Conservation (phyloP, 1,140 invertebrate genomes). For the Wasmannia auropunctata region DNA sequence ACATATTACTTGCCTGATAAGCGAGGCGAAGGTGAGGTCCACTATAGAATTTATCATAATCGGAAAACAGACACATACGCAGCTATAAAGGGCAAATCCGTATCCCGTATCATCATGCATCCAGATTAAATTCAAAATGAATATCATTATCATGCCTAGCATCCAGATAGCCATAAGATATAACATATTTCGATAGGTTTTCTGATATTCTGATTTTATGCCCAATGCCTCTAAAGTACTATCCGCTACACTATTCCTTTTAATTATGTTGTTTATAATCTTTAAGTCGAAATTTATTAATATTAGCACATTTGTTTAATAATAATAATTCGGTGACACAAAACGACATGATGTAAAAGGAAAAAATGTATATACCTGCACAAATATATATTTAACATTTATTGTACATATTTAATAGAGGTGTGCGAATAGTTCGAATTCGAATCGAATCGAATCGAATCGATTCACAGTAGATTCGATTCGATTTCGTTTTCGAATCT, state of each 20-base stretch:
- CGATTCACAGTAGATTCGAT: too few relatives aligned
- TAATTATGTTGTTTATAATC: background rate
- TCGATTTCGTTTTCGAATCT: too few relatives aligned
- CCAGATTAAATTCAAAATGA: background rate
- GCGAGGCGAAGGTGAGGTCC: background rate
- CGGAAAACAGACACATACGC: background rate
- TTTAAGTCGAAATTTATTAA: background rate
- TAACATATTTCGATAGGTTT: background rate
- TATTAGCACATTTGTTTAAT: background rate
- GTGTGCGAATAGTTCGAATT: too few relatives aligned
- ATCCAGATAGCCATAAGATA: background rate
- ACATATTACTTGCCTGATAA: slow-evolving; percentile 29
- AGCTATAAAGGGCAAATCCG: background rate
- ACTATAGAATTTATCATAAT: slow-evolving; percentile 23
- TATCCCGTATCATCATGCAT: background rate
- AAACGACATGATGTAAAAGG: background rate
- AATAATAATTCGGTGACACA: background rate
- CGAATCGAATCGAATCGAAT: too few relatives aligned
- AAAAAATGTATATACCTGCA: background rate
- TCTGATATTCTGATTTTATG: background rate
- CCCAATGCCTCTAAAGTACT: slow-evolving; percentile 14
- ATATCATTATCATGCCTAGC: background rate
- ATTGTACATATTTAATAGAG: too few relatives aligned
- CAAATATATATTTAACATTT: background rate
- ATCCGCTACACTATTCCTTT: background rate